Conservation (phyloP, 2,797 vertebrate species). For the Acanthopagrus latus region DNA sequence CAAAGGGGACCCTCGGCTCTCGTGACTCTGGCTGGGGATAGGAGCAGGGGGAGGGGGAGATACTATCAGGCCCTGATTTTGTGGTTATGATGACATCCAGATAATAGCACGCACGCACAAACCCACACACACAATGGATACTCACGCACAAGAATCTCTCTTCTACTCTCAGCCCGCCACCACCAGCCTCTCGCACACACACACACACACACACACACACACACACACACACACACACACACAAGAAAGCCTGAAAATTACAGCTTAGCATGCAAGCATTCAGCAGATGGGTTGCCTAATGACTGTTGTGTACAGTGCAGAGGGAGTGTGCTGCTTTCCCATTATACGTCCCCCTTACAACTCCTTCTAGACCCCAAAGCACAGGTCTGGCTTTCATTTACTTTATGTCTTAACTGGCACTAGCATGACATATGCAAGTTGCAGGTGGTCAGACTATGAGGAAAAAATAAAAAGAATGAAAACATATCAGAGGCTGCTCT, state of each 20-base stretch:
- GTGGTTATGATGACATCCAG: constrained; percentile 87
- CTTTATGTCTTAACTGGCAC: constrained; percentile 82
- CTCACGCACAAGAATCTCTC: constrained; percentile 55
- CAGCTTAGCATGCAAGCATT: constrained; percentile 87
- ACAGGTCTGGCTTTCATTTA: constrained; percentile 82
- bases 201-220: constrained; percentile 34
- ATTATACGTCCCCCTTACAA: constrained; percentile 73
- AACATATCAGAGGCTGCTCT: constrained; percentile 49
- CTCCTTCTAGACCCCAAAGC: constrained; percentile 72
- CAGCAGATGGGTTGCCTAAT: constrained; percentile 90
- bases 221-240: constrained; percentile 73
- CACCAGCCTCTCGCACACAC: constrained; percentile 70
- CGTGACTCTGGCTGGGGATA: constrained; percentile 82
- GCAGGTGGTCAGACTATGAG: constrained; percentile 80
- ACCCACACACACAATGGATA: constrained; percentile 37
- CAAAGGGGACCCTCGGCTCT: constrained; percentile 85
- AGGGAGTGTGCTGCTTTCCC: constrained; percentile 80
- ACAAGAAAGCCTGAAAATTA: constrained; percentile 88
- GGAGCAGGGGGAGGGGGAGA: constrained; percentile 80
- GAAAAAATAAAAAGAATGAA: constrained; percentile 45
- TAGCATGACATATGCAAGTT: constrained; percentile 71
- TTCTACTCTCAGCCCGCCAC: constrained; percentile 42
- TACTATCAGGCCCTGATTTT: constrained; percentile 86
- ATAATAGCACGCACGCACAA: constrained; percentile 69
- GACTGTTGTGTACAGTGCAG: constrained; percentile 86